These are phyloP conservation scores for Microchrysa polita DNA, from an alignment of 2,888 invertebrate genomes.

Conservation along the genomic window DNA sequence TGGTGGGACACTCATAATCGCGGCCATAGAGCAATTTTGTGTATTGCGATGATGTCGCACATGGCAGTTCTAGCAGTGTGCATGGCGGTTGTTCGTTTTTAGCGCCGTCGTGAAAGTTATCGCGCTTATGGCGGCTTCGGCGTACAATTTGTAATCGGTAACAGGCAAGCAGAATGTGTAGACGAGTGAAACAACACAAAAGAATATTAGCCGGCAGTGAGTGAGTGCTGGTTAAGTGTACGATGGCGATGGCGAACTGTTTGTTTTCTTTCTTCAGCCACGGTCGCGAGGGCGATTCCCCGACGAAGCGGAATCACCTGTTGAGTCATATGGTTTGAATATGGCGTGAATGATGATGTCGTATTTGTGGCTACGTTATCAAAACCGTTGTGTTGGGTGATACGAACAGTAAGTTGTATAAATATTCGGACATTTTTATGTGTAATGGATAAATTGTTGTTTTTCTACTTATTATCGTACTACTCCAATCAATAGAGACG, in stretches of 20 bases:
- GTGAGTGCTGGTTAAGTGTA: not conserved
- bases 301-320: conserved; percentile 25
- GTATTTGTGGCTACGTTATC: too few relatives aligned
- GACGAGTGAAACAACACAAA: not conserved
- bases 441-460: not conserved
- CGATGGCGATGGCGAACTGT: too few relatives aligned
- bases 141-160: conserved; percentile 64
- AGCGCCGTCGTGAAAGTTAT: conserved; percentile 25
- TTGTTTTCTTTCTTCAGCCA: too few relatives aligned
- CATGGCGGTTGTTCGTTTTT: not conserved
- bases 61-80: not conserved
- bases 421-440: not conserved
- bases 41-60: not conserved
- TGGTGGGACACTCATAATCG: not conserved
- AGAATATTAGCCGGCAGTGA: not conserved
- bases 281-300: not conserved
- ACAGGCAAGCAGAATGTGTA: conserved; percentile 57
- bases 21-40: not conserved
- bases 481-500: too few relatives aligned
- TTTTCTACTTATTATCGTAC: too few relatives aligned
- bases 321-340: conserved; percentile 14
- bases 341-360: too few relatives aligned
- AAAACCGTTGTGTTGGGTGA: too few relatives aligned
- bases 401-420: too few relatives aligned
- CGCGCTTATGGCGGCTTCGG: conserved; percentile 59